These are phyloP conservation scores for Hydrozoanthus tunicans DNA, from an alignment of 64 coral and sea anemone genomes.

Conservation along the genomic window DNA sequence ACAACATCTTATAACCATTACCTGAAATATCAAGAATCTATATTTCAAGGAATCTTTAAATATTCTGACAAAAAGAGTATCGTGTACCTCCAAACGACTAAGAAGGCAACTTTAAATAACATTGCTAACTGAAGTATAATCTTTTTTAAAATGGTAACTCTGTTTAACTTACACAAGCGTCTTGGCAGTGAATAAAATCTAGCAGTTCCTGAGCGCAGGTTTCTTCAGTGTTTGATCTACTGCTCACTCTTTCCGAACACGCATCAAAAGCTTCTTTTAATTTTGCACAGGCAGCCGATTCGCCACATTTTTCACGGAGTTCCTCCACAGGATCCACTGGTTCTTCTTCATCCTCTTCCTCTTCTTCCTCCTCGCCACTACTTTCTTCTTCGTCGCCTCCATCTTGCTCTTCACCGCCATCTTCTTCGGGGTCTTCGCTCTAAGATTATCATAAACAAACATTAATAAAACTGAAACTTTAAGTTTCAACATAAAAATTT, in stretches of 20 bases:
- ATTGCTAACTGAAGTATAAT: neutral
- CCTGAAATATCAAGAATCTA: too few species aligned
- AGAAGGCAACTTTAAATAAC: neutral
- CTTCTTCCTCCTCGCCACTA: slow-evolving; percentile 78
- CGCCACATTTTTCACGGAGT: slow-evolving; percentile 75
- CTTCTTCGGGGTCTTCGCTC: slow-evolving; percentile 80
- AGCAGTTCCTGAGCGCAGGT: slow-evolving; percentile 95
- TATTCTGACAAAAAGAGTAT: too few species aligned
- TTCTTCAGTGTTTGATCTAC: slow-evolving; percentile 83
- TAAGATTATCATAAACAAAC: neutral
- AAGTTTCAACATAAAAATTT: neutral
- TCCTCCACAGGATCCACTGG: slow-evolving; percentile 76
- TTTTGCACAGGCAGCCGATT: slow-evolving; percentile 65
- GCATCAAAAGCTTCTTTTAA: slow-evolving; percentile 56
- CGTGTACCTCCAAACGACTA: neutral
- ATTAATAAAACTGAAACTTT: neutral
- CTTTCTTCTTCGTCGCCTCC: slow-evolving; percentile 57
- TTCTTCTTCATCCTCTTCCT: slow-evolving; percentile 76
- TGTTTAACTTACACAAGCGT: slow-evolving; percentile 89
- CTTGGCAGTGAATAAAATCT: slow-evolving; percentile 91
- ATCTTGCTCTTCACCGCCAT: slow-evolving; percentile 60
- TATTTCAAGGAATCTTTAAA: too few species aligned
- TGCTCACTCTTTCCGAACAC: slow-evolving; percentile 74
- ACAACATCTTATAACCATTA: too few species aligned
- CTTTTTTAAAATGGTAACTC: neutral